Evolutionary conservation across 2,797 vertebrate genomes (phyloP).

Genomic region (Artibeus jamaicensis): DNA sequence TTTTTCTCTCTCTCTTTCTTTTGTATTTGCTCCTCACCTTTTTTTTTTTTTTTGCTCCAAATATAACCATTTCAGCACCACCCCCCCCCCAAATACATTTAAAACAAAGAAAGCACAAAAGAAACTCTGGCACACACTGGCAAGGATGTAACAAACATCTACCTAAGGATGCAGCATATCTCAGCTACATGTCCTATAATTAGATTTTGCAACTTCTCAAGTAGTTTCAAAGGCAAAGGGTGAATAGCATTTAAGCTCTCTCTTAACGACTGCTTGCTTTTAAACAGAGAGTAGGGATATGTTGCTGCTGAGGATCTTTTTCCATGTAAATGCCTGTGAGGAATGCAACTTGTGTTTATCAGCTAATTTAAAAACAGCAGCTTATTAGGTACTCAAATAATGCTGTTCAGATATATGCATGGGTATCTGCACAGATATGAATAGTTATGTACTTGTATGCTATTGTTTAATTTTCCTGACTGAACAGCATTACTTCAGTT

Average conservation of each 20-base stretch:
- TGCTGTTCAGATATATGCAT: neutral
- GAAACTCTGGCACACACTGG: neutral
- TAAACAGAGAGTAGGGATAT: neutral
- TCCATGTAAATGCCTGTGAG: neutral
- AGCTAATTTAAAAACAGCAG: neutral
- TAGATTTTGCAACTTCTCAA: neutral
- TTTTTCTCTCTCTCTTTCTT: neutral
- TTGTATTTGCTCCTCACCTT: neutral
- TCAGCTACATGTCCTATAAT: neutral
- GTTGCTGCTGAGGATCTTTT: neutral
- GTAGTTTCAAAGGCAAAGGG: neutral
- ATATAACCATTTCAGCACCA: neutral
- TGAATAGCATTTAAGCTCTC: neutral
- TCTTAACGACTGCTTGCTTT: neutral
- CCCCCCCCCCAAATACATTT: neutral
- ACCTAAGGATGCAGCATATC: neutral
- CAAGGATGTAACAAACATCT: neutral
- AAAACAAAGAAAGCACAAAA: neutral
- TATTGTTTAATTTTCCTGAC: neutral
- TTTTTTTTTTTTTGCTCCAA: neutral
- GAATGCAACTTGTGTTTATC: neutral
- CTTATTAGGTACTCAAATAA: neutral
- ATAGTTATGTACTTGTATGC: neutral
- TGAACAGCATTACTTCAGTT: neutral
- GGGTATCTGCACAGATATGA: neutral